Evolutionary conservation across 2,113 vertebrate genomes (phyloP).

Genomic region (Todiramphus chloris): DNA sequence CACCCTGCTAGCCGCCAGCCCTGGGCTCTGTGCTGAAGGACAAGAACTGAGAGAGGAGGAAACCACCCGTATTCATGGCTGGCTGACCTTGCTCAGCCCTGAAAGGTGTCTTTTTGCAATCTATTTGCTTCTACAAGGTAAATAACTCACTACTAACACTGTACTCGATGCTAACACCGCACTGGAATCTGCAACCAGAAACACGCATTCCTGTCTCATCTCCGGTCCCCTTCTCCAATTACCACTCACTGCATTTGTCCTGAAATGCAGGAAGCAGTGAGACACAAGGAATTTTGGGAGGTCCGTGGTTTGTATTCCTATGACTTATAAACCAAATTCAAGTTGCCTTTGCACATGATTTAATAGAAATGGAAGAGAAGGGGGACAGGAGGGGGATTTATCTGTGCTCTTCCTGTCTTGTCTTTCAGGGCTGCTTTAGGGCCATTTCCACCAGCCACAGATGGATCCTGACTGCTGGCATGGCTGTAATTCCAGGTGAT

Average conservation of each 20-base stretch:
- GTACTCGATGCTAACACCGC: neutral
- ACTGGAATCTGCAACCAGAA: neutral
- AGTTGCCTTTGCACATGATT: neutral
- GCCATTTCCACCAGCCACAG: neutral
- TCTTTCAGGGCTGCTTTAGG: neutral
- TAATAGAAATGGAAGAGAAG: neutral
- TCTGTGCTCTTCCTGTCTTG: neutral
- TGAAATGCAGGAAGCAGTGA: neutral
- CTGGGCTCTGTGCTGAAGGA: neutral
- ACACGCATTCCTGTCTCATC: neutral
- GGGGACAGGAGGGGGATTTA: neutral
- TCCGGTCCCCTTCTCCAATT: accelerated
- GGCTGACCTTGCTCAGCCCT: neutral
- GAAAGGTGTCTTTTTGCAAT: neutral
- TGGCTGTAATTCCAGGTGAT: neutral
- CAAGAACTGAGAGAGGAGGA: neutral
- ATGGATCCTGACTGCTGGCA: neutral
- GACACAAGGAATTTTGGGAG: neutral
- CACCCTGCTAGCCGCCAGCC: neutral
- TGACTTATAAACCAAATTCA: neutral
- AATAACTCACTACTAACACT: neutral
- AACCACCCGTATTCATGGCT: accelerated
- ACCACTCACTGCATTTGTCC: neutral
- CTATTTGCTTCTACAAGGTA: neutral
- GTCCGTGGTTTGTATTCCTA: neutral